Evolutionary conservation across 1,140 invertebrate species (phyloP), one percentile per base, ranked within the genome.

Genomic region (Panagrolaimus sp.): DNA sequence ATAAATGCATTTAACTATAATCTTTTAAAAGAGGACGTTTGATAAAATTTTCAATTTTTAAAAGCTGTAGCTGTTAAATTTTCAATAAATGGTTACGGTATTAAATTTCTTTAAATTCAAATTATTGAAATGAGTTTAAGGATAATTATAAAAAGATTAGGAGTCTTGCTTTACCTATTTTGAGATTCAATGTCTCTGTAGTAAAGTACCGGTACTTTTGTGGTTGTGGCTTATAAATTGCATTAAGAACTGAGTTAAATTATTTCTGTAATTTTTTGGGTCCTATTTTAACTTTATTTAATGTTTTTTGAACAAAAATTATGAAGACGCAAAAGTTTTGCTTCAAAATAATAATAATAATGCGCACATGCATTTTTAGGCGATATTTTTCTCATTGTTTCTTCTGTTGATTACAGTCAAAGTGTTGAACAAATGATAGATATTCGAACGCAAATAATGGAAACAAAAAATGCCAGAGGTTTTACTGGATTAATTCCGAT

Each of bases 301-400:
- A 84, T 68, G 73, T 83, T 8, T 85, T 85, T 69, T 70, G 78
- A 26, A 74, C 21, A 75, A 66, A 28, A 74, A 72, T 26, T 63
- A 47, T 15, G 62, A 73, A 10, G 62, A 76, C 4, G 69, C 69
- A 44, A 43, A 69, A 26, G 76, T 74, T 74, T 69, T 74, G 15
- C 73, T 70, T 10, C 73, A 75, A 43, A 73, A 76, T 43, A 74
- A 71, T n/a, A 71, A 58, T 12, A 73, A 74, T 24, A 62, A 45
- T 38, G 73, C 76, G 15, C 71, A 74, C 63, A 55, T 71, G 71
- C 26, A 28, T 69, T 70, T 52, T 67, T 48, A 78, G 76, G 72
- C n/a, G 74, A 77, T 63, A 74, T 77, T 45, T 77, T 77, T 52
- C 45, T 76, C 15, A 26, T 77, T 5, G 72, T 78, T 24, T 17